These are phyloP conservation scores for Eupithecia abbreviata DNA, from an alignment of 2,888 invertebrate species.

Conservation along the genomic window DNA sequence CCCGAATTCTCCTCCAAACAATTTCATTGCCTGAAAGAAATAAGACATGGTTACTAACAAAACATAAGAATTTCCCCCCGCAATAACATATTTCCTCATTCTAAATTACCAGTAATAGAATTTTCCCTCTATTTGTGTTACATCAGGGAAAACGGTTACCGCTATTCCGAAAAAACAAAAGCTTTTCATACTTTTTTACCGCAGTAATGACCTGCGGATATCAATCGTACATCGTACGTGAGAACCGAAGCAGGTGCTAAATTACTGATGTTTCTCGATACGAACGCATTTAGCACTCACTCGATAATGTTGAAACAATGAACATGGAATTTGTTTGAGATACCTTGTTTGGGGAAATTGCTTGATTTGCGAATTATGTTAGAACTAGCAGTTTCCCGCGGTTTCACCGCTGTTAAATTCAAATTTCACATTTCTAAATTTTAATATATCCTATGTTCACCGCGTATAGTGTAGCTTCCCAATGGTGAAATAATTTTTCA, in stretches of 20 bases:
- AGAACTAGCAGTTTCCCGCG: neutral
- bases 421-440: too few relatives aligned
- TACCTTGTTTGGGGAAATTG: constrained; percentile 6
- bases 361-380: neutral
- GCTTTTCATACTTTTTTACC: constrained; percentile 53
- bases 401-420: too few relatives aligned
- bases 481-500: too few relatives aligned
- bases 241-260: constrained; percentile 58
- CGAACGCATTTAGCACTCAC: constrained; percentile 33
- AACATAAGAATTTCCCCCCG: neutral
- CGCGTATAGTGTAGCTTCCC: too few relatives aligned
- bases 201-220: constrained; percentile 52
- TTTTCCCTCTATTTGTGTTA: constrained; percentile 14
- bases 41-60: neutral
- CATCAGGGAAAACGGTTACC: constrained; percentile 14
- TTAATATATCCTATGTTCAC: too few relatives aligned
- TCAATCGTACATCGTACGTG: constrained; percentile 57
- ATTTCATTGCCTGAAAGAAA: neutral
- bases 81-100: neutral
- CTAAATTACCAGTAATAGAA: constrained; percentile 2
- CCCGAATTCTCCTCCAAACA: neutral
- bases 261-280: constrained; percentile 39
- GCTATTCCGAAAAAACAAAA: constrained; percentile 43
- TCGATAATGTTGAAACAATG: constrained; percentile 18
- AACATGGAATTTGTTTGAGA: constrained; percentile 14